Conservation (phyloP, 2,888 invertebrate genomes). For the Xylota segnis region DNA sequence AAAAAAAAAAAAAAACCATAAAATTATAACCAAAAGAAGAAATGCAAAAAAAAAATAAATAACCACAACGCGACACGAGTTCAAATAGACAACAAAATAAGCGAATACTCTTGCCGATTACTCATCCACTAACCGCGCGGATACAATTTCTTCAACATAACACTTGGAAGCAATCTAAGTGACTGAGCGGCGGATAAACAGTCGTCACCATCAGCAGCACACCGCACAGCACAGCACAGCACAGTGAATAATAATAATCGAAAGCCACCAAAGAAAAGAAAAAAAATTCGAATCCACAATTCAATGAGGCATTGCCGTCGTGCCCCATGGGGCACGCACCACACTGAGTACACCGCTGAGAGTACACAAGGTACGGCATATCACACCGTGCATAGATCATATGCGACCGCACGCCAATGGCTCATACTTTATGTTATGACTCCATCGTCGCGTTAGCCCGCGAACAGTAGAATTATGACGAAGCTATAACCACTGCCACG, state of each 20-base stretch:
- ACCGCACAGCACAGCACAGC: too few species aligned
- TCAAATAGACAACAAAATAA: constrained; percentile 38
- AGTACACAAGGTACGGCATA: constrained; percentile 26
- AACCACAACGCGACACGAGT: constrained; percentile 64
- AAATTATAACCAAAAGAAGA: constrained; percentile 41
- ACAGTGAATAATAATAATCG: constrained; percentile 37
- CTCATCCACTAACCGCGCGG: constrained; percentile 57
- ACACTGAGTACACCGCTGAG: constrained; percentile 8
- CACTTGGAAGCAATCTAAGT: constrained; percentile 72
- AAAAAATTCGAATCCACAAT: constrained; percentile 58
- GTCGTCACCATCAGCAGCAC: constrained; percentile 59
- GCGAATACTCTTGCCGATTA: constrained; percentile 53
- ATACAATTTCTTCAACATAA: constrained; percentile 69
- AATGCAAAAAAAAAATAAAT: constrained; percentile 35
- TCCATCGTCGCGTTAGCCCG: constrained; percentile 35
- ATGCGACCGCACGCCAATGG: constrained; percentile 52
- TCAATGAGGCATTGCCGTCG: constrained; percentile 36
- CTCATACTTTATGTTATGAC: constrained; percentile 36
- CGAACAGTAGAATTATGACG: constrained; percentile 12
- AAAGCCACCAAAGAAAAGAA: constrained; percentile 54
- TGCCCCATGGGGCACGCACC: constrained; percentile 50
- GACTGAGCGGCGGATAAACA: constrained; percentile 70
- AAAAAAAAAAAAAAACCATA: constrained; percentile 23
- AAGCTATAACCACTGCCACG: constrained; percentile 14
- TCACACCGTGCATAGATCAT: constrained; percentile 46